These are phyloP conservation scores for Pelochelys cantorii DNA, from an alignment of 2,797 vertebrate species.

Conservation along the genomic window DNA sequence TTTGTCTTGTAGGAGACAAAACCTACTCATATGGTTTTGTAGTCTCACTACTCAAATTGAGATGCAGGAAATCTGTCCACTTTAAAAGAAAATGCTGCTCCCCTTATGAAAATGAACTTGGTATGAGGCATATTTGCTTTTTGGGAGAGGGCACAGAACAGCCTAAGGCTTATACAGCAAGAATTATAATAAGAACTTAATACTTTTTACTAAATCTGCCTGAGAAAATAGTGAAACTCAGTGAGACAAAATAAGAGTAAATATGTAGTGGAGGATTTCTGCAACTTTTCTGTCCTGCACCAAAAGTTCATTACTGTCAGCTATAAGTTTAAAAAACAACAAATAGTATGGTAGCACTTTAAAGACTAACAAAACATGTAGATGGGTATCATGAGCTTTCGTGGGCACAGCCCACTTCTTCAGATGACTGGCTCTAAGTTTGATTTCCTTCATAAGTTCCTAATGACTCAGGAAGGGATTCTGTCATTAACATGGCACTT, in stretches of 20 bases:
- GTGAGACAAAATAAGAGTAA: not conserved
- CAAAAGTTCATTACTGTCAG: fast-evolving
- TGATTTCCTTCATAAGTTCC: not conserved
- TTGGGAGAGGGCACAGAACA: not conserved
- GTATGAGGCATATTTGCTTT: not conserved
- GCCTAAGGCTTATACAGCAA: not conserved
- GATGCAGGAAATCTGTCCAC: not conserved
- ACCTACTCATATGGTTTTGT: not conserved
- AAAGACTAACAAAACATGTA: no score
- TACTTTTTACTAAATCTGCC: not conserved
- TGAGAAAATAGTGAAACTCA: not conserved
- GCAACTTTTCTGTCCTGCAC: not conserved
- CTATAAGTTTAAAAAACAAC: no score
- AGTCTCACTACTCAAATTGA: not conserved
- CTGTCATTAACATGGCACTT: not conserved
- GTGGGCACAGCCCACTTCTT: no score
- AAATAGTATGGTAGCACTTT: no score
- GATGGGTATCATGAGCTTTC: no score
- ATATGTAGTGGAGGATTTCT: not conserved
- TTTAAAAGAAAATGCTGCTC: not conserved
- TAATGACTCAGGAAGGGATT: not conserved
- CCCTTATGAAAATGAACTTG: not conserved
- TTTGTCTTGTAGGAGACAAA: not conserved
- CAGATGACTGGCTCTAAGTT: no score
- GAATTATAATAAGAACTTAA: not conserved